Evolutionary conservation across 2,797 vertebrate species (phyloP), one percentile per base, ranked within the genome.

Genomic region (Sus cebifrons): DNA sequence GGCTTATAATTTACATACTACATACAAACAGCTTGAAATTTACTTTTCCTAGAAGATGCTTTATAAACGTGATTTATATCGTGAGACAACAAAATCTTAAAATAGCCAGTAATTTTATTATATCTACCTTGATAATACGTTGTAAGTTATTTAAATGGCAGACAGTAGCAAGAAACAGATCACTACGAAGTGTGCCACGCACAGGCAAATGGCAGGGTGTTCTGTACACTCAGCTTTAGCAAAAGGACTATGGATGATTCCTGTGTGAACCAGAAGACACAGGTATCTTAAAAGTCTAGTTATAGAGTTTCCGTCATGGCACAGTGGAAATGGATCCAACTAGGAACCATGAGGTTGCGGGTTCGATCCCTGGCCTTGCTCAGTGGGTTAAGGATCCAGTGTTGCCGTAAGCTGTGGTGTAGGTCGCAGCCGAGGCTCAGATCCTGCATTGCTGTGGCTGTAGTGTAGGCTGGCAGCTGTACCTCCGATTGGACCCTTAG

Each of bases 141-240:
- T 62, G 0, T 62, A 87, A 85, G 58, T 77, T 96, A 95, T 78
- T 91, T 95, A 96, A 91, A 94, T 27, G 74, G 71, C 49, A 96
- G 89, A 87, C 86, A 36, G 71, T 75, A 3, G 5, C 40, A 97
- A 75, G 77, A 95, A 92, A 86, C 52, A 73, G 40, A 84, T 62
- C 27, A 49, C 56, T 23, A 32, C 29, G 29, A 95, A 79, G 20
- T 44, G n/a, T 74, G 17, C 32, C 58, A 88, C 25, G 44, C 8
- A 74, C 7, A 88, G 92, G 40, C 49, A 86, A 93, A 93, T 49
- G 49, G 9, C 70, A 89, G 81, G 40, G 11, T 58, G 29, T 67
- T 44, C 89, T 3, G 10, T 58, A 74, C 29, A 79, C 3, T 54
- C 15, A 23, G 44, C 70, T 89, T 88, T n/a, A 88, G 9, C 65